phyloP scores from a whole-genome alignment of 2,888 invertebrate genomes.

The Caenorhabditis sulstoni region DNA sequence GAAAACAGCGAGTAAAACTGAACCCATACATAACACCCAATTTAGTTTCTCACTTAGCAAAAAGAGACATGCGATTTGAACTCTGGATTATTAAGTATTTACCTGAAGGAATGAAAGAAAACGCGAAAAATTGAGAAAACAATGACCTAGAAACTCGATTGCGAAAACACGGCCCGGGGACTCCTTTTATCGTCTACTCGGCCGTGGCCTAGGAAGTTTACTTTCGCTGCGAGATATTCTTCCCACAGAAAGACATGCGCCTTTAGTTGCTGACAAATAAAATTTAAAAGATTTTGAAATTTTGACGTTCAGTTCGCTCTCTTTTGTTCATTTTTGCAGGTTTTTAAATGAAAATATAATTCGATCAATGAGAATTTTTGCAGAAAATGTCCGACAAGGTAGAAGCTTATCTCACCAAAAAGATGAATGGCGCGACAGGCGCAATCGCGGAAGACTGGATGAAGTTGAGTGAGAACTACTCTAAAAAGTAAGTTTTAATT shows the following conservation, averaged over 20 bases:
- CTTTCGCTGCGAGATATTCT: constrained; percentile 32
- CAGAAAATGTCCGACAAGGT: constrained; percentile 68
- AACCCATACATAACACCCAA: too few species aligned
- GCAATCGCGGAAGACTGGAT: constrained; percentile 76
- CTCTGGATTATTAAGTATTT: too few species aligned
- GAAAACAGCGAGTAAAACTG: too few species aligned
- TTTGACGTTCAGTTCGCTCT: neutral
- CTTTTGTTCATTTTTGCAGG: too few species aligned
- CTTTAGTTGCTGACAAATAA: constrained; percentile 56
- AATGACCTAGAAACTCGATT: neutral
- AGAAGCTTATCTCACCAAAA: constrained; percentile 71
- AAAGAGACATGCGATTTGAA: too few species aligned
- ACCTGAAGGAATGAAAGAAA: neutral
- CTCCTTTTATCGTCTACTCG: constrained; percentile 10
- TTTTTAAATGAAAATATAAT: neutral
- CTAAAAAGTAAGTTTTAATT: constrained; percentile 72
- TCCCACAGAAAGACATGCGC: constrained; percentile 14
- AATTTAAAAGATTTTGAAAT: constrained; percentile 17
- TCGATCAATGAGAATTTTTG: neutral
- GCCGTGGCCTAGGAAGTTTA: constrained; percentile 34
- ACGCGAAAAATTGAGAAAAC: constrained; percentile 1
- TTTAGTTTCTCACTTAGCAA: too few species aligned
- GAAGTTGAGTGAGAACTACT: constrained; percentile 72
- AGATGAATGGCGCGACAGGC: constrained; percentile 69
- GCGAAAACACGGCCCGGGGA: constrained; percentile 5